A percentile compares a stretch with the other conserved stretches of the same genome.
These are phyloP conservation scores for Leptinotarsa lineolata DNA, from an alignment of 1,140 invertebrate genomes.

Conservation along the genomic window DNA sequence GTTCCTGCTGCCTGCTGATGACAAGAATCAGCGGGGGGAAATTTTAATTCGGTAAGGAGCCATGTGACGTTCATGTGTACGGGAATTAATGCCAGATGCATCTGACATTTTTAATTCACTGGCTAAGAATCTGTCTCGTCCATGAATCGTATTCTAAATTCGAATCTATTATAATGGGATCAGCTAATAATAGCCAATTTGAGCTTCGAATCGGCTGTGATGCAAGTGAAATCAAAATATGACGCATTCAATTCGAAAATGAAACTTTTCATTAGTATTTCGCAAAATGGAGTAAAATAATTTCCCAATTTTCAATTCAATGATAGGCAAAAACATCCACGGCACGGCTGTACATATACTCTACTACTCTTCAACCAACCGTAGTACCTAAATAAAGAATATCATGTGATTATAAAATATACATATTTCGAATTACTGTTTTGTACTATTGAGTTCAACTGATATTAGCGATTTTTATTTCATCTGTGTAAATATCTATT, in stretches of 20 bases:
- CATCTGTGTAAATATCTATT: no score
- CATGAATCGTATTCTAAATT: constrained; percentile 4
- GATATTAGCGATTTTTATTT: no score
- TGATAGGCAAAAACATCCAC: no score
- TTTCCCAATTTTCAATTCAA: no score
- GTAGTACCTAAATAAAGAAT: no score
- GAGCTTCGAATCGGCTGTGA: neutral
- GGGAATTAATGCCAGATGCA: constrained; percentile 2
- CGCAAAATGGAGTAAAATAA: no score
- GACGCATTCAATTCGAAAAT: neutral
- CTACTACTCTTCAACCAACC: no score
- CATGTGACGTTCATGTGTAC: constrained; percentile 3
- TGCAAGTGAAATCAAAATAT: neutral
- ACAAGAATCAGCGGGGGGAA: neutral
- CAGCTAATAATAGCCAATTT: neutral
- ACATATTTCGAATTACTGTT: no score
- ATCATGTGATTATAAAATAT: no score
- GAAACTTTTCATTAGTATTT: no score
- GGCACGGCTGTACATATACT: no score
- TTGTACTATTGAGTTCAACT: no score
- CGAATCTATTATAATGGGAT: neutral
- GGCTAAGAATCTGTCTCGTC: constrained; percentile 5
- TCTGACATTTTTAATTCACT: constrained; percentile 6
- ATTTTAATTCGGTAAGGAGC: neutral
- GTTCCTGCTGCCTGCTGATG: neutral